Percentiles rank a stretch among this genome's conserved stretches.
phyloP scores from a whole-genome alignment of 2,888 invertebrate species.

The Hypsopygia costalis region DNA sequence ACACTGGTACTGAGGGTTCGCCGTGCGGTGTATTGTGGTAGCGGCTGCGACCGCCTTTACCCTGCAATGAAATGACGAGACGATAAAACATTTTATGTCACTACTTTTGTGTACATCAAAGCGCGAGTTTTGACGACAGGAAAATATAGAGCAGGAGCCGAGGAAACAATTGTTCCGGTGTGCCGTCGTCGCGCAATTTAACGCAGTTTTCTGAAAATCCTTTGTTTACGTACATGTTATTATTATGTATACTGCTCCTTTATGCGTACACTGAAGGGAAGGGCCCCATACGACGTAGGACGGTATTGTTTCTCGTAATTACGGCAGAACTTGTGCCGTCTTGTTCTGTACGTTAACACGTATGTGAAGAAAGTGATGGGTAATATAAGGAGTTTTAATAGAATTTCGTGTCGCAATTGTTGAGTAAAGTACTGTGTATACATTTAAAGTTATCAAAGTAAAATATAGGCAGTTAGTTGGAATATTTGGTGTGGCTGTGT shows the following conservation, averaged over 20 bases:
- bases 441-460: too few species aligned
- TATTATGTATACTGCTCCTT: conserved; percentile 17
- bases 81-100: conserved; percentile 68
- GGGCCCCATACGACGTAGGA: not conserved
- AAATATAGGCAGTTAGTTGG: too few species aligned
- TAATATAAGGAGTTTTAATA: too few species aligned
- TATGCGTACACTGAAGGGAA: conserved; percentile 6
- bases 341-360: conserved; percentile 5
- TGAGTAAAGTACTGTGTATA: too few species aligned
- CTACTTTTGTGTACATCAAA: conserved; percentile 64
- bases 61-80: conserved; percentile 33
- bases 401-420: too few species aligned
- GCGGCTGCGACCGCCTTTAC: conserved; percentile 22
- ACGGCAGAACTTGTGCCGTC: conserved; percentile 11
- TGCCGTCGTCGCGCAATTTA: conserved; percentile 30
- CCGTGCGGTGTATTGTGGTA: conserved; percentile 35
- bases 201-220: conserved; percentile 38
- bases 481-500: too few species aligned
- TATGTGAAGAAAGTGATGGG: not conserved
- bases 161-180: conserved; percentile 35
- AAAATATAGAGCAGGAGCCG: conserved; percentile 33
- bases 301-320: conserved; percentile 9
- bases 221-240: conserved; percentile 31
- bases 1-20: conserved; percentile 46
- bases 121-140: conserved; percentile 41